phyloP scores from a whole-genome alignment of 2,113 vertebrate species.

The Perca schrenkii region DNA sequence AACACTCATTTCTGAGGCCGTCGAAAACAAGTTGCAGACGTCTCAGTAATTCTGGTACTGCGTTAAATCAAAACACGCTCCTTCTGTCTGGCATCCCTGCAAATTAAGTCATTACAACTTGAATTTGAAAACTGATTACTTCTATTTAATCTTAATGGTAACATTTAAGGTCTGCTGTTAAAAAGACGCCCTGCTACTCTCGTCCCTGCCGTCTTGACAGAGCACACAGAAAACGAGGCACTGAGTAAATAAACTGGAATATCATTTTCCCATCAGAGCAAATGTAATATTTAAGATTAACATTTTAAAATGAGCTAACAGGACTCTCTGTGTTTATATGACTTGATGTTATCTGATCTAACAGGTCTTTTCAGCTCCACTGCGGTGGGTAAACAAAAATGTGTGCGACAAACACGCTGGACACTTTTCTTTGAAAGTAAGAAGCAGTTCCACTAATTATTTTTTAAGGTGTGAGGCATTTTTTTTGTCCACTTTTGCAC shows the following conservation, averaged over 20 bases:
- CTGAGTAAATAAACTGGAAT: not conserved
- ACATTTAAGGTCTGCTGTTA: slow-evolving; percentile 8
- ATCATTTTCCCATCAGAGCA: not conserved
- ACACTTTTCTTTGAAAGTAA: not conserved
- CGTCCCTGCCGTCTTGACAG: not conserved
- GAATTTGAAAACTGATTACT: slow-evolving; percentile 1
- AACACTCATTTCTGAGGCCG: not conserved
- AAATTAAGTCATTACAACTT: slow-evolving; percentile 4
- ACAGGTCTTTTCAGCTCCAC: not conserved
- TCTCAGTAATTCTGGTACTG: slow-evolving; percentile 2
- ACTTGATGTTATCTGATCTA: slow-evolving; percentile 6
- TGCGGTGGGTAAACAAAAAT: not conserved
- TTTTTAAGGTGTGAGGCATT: not conserved
- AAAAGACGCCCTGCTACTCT: not conserved
- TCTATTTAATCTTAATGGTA: not conserved
- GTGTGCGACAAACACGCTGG: not conserved
- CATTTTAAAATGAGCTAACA: not conserved
- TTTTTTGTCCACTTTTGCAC: not conserved
- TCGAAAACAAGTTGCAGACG: not conserved
- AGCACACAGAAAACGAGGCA: not conserved
- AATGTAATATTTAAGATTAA: slow-evolving; percentile 23
- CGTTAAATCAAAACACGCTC: not conserved
- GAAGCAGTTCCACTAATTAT: not conserved
- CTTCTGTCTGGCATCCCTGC: not conserved
- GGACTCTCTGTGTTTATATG: not conserved